These are phyloP conservation scores for Marasmarcha lunaedactyla DNA, from an alignment of 2,888 invertebrate genomes.

Conservation along the genomic window DNA sequence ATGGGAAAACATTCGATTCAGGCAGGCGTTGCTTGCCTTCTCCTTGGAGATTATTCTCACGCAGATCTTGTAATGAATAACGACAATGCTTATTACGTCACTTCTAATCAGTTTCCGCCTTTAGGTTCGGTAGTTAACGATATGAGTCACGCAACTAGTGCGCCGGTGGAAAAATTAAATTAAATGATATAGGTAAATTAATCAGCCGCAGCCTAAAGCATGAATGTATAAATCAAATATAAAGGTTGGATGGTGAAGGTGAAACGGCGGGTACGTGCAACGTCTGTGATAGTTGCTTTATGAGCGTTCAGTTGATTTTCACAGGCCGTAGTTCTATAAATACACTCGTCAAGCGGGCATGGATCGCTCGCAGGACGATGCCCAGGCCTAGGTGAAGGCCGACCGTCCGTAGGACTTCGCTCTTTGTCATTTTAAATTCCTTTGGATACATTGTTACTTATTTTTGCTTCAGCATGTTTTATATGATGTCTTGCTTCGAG, in stretches of 20 bases:
- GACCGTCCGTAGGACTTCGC: constrained; percentile 46
- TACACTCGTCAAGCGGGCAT: constrained; percentile 50
- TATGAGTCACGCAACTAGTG: constrained; percentile 62
- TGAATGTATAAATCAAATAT: constrained; percentile 4
- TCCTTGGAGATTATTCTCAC: constrained; percentile 64
- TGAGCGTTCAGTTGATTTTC: constrained; percentile 18
- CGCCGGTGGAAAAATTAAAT: constrained; percentile 41
- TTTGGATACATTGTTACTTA: constrained; percentile 18
- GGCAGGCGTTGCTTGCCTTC: constrained; percentile 37
- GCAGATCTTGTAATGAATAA: constrained; percentile 58
- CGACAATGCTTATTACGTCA: constrained; percentile 67
- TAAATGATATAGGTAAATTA: constrained; percentile 21
- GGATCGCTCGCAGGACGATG: constrained; percentile 49
- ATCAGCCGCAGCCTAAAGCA: not conserved
- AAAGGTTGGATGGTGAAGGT: constrained; percentile 9
- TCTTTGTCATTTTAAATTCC: constrained; percentile 21
- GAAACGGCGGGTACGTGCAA: constrained; percentile 12
- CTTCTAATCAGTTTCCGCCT: constrained; percentile 62
- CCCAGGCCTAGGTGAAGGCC: constrained; percentile 61
- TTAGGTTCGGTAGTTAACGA: constrained; percentile 56
- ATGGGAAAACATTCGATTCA: constrained; percentile 31
- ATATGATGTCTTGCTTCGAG: too few species aligned
- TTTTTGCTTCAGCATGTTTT: too few species aligned
- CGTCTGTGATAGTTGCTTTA: not conserved
- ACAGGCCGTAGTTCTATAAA: constrained; percentile 47